Conservation (phyloP, 1,140 invertebrate genomes). For the Diorhabda carinulata region DNA sequence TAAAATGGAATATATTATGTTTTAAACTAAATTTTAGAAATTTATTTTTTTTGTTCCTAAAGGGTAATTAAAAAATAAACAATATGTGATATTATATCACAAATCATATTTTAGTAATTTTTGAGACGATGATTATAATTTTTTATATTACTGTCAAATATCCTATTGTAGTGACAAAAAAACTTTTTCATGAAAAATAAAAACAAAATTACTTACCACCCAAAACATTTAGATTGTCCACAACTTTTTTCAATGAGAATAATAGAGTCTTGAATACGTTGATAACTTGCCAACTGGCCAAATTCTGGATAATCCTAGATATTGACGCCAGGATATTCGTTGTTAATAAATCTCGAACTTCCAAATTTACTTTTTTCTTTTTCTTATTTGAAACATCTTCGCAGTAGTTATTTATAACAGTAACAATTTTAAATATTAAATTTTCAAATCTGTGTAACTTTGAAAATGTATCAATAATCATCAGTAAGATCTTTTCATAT, state of each 20-base stretch:
- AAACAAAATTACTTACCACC: not conserved
- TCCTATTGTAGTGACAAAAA: no score
- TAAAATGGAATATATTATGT: no score
- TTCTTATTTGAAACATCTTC: constrained; percentile 4
- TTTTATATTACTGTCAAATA: not conserved
- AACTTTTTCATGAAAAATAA: no score
- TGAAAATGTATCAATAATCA: constrained; percentile 38
- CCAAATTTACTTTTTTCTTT: constrained; percentile 19
- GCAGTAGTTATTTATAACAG: constrained; percentile 28
- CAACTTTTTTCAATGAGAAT: constrained; percentile 34
- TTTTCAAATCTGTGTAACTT: constrained; percentile 43
- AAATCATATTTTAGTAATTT: not conserved
- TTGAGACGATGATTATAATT: not conserved
- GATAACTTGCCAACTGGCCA: constrained; percentile 42
- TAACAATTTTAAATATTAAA: constrained; percentile 40
- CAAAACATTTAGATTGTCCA: constrained; percentile 5
- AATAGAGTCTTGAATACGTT: constrained; percentile 42
- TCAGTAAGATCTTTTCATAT: constrained; percentile 31
- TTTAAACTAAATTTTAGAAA: no score
- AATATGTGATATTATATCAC: not conserved
- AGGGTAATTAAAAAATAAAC: not conserved
- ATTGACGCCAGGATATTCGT: constrained; percentile 35
- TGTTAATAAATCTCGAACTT: constrained; percentile 30
- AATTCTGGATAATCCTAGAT: constrained; percentile 29
- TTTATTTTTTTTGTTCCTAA: not conserved